Evolutionary conservation across 2,888 invertebrate species (phyloP), one percentile per base, ranked within the genome.

Genomic region (Ptilodon capucinus): DNA sequence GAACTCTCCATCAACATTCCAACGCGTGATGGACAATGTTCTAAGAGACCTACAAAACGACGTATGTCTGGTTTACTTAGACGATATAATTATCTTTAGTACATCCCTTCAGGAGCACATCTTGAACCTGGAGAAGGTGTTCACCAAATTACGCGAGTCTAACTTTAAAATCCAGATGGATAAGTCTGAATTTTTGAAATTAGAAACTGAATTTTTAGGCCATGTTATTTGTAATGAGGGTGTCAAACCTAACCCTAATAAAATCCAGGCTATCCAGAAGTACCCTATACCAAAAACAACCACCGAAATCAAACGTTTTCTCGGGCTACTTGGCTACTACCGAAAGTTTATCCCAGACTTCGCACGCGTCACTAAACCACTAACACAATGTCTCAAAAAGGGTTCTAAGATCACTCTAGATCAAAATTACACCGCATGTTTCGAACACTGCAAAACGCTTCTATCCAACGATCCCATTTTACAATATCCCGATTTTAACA

Each of bases 401-500:
- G 45, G 49, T 5, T 19, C 9, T 7, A 53, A 47, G 36, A 60
- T 58, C 34, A 40, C 18, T 2, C 32, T 57, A 46, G 45, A 44
- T 28, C 6, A 45, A n/a, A 36, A 62, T 6, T 71, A 65, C 11
- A 41, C 54, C 14, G 48, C 57, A 11, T 46, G 54, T 14, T 67
- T 67, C 18, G 51, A 58, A 18, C 23, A 60, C n/a, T 61, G 62
- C 17, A 63, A 58, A 40, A 50, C 38, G 4, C 32, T 61, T 11
- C 30, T 62, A 35, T 51, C 46, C 2, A 61, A 68, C n/a, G 60
- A 63, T 13, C 74, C 75, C 0, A 61, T 81, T 0, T 48, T 81
- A 1, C 60, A 66, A 46, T 78, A 70, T 35, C 76, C 77, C 0
- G 68, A 81, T 32, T 79, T 78, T 45, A 41, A 36, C 0, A 64